Percentiles rank a stretch among this genome's conserved stretches.
phyloP scores from a whole-genome alignment of 2,888 invertebrate genomes.

The Phrixothrix hirtus region DNA sequence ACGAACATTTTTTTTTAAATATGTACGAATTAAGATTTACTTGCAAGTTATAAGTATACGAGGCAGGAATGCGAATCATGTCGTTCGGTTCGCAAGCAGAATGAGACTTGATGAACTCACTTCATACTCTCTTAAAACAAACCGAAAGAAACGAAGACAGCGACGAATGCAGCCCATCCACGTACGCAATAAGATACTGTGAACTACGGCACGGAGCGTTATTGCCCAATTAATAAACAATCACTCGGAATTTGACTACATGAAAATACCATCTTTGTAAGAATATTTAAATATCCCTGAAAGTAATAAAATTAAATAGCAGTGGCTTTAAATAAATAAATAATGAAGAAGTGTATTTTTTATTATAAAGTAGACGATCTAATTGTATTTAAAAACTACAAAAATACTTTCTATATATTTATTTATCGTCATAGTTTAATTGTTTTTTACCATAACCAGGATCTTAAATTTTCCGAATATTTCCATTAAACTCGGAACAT shows the following conservation, averaged over 20 bases:
- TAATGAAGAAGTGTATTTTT: too few relatives aligned
- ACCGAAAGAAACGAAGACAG: conserved; percentile 41
- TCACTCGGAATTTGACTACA: conserved; percentile 52
- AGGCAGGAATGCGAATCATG: conserved; percentile 23
- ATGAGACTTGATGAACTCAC: conserved; percentile 43
- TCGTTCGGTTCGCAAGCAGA: conserved; percentile 19
- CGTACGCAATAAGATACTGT: conserved; percentile 45
- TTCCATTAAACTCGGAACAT: too few relatives aligned
- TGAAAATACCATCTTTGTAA: conserved; percentile 54
- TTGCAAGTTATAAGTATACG: conserved; percentile 12
- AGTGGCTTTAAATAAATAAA: conserved; percentile 47
- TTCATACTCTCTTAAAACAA: conserved; percentile 47
- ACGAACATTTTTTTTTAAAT: too few relatives aligned
- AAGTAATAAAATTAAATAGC: conserved; percentile 43
- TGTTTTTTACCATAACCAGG: too few relatives aligned
- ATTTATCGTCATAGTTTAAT: too few relatives aligned
- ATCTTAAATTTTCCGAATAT: too few relatives aligned
- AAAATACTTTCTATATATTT: too few relatives aligned
- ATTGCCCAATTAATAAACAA: conserved; percentile 56
- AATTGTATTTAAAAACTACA: too few relatives aligned
- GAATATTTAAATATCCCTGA: conserved; percentile 55
- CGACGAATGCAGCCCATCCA: conserved; percentile 40
- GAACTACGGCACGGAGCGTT: conserved; percentile 45
- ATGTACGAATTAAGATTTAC: too few relatives aligned
- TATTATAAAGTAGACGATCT: too few relatives aligned